Evolutionary conservation across 2,888 invertebrate species (phyloP), one percentile per base, ranked within the genome.

Genomic region (Pandemis heparana): DNA sequence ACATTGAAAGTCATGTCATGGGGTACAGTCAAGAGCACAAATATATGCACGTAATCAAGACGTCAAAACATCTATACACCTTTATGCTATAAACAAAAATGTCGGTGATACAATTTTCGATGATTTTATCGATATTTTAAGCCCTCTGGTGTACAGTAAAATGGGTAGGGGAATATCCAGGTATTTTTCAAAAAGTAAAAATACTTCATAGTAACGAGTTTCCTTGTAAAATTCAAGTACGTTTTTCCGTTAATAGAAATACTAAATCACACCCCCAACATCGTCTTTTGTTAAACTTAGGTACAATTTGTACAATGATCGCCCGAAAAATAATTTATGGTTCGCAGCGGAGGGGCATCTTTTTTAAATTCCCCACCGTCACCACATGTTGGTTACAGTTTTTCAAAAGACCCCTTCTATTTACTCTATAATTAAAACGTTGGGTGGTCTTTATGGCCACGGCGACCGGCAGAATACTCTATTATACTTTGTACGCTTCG

Each of bases 401-500:
- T 75, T 74, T 76, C 64, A 76, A 72, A 75, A 75, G 74, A 67
- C 63, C 68, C 69, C 81, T 78, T 79, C 81, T 82, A 80, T 87
- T 87, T 83, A 80, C 80, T 75, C 71, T 75, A 84, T 84, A 88
- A 87, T 89, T 87, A 87, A 86, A 86, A 81, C 79, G 77, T 77
- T 80, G 83, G 82, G 78, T 78, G 82, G 81, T 79, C 79, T 84
- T 86, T 84, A 85, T 77, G 79, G 78, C 80, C 76, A 75, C 76
- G 73, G 74, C 76, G 76, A 76, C 77, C 75, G 75, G 75, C 77
- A 81, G 77, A 84, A 82, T 79, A 76, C 79, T 77, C 79, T 80
- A 82, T 81, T 81, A 82, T 80, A 78, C 76, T 77, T 78, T 61
- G 48, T 59, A 61, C 76, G 77, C 66, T 77, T 69, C 70, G 70